Evolutionary conservation across 1,140 invertebrate genomes (phyloP), one percentile per base, ranked within the genome.

Genomic region (Coenobita brevimanus): DNA sequence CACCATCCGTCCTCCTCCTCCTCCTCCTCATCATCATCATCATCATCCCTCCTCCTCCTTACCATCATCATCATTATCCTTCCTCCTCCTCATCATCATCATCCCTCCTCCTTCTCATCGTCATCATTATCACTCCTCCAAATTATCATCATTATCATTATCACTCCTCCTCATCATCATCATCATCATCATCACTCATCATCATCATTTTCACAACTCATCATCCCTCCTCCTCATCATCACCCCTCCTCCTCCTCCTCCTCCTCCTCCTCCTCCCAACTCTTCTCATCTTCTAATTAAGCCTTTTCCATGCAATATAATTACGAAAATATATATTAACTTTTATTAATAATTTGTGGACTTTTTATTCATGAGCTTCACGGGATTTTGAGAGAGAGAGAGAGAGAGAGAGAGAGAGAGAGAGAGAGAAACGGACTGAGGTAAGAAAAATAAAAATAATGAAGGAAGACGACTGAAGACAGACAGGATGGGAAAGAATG

Each of bases 321-420:
- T 30, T 30, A 27, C 24, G 67, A 33, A n/a, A 3, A 30, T 71
- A 17, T 71, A 33, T 36, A 17, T 27, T 17, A 71, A 71, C 36
- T 71, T 71, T 36, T 71, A 36, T 13, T 36, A 36, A 71, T 33
- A 71, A 17, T 30, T 17, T 30, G 4, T 30, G 60, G 33, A 71
- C 15, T 33, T 71, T 13, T 36, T 71, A 71, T 71, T 27, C 15
- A 36, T 71, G 17, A 64, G 4, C 62, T 64, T n/a, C 6, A 30
- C 27, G 62, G 6, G 17, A n/a, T n/a, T 30, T 6, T 64, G 27
- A 50, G 46, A 50, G 46, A 50, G n/a, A n/a, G 62, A 64, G 62
- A 36, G 50, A 60, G 54, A 33, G 24, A 36, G 76, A 54, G 76
- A 79, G 73, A 76, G 76, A 60, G 46, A 79, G 76, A 79, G 50